phyloP scores from a whole-genome alignment of 2,797 vertebrate species.

The Yasuhikotakia modesta region DNA sequence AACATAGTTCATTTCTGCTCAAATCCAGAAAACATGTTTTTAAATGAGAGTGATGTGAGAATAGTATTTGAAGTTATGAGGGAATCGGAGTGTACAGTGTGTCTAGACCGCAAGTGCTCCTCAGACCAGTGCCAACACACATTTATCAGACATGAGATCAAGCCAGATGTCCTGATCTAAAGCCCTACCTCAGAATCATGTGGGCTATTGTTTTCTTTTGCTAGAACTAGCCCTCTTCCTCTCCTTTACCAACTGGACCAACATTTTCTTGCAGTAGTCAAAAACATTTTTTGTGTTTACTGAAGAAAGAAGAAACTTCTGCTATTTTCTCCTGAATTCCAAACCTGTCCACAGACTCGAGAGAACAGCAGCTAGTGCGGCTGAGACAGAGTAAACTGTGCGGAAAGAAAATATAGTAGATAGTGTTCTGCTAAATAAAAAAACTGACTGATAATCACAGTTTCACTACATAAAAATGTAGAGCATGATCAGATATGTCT shows the following conservation, averaged over 20 bases:
- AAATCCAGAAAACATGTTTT: constrained; percentile 21
- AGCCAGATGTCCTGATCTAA: constrained; percentile 34
- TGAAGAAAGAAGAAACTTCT: constrained; percentile 55
- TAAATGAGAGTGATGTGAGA: constrained; percentile 22
- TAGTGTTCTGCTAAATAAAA: not conserved
- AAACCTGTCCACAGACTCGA: constrained; percentile 59
- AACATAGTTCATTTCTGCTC: constrained; percentile 12
- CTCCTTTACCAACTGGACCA: constrained; percentile 40
- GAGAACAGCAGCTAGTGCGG: constrained; percentile 31
- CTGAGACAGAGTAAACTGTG: constrained; percentile 43
- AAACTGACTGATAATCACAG: not conserved
- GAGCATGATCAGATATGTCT: not conserved
- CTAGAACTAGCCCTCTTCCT: constrained; percentile 26
- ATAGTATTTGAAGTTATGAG: constrained; percentile 46
- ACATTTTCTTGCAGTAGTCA: constrained; percentile 27
- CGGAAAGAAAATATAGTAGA: not conserved
- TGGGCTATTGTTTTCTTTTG: constrained; percentile 32
- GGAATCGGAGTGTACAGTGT: constrained; percentile 61
- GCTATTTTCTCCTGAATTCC: constrained; percentile 74
- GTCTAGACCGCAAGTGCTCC: constrained; percentile 46
- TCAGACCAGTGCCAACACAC: constrained; percentile 40
- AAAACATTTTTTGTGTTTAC: constrained; percentile 43
- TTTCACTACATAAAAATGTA: not conserved
- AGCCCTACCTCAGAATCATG: constrained; percentile 19
- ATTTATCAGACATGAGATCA: constrained; percentile 38